A percentile compares a stretch with the other conserved stretches of the same genome.
These are phyloP conservation scores for Phymatocera aterrima DNA, from an alignment of 2,888 invertebrate genomes.

Conservation along the genomic window DNA sequence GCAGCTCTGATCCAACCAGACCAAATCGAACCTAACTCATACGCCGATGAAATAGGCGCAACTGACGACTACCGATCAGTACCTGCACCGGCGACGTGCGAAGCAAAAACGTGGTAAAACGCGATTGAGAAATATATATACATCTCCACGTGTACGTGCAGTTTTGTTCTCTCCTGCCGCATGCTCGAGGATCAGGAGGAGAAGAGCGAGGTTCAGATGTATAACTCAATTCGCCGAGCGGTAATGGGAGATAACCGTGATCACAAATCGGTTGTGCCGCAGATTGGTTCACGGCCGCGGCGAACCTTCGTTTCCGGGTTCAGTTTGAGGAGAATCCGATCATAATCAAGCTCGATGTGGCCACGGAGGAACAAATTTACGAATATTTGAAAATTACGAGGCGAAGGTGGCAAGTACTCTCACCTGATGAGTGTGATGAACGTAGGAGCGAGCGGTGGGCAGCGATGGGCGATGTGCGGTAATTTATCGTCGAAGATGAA, in stretches of 20 bases:
- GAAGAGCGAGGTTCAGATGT: neutral
- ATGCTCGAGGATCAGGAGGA: neutral
- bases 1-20: neutral
- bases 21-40: no score
- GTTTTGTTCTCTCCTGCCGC: neutral
- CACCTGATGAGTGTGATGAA: neutral
- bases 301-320: slow-evolving; percentile 24
- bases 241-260: slow-evolving; percentile 30
- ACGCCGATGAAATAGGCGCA: slow-evolving; percentile 29
- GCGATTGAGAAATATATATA: slow-evolving; percentile 21
- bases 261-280: neutral
- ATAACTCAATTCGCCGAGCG: slow-evolving; percentile 20
- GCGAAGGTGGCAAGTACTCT: neutral
- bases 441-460: neutral
- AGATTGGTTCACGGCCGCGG: slow-evolving; percentile 10
- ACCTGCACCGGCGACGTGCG: slow-evolving; percentile 40
- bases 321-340: neutral
- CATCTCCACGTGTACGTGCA: no score
- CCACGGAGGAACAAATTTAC: neutral
- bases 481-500: slow-evolving; percentile 8
- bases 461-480: neutral
- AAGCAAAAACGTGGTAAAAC: slow-evolving; percentile 29
- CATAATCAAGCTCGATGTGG: neutral
- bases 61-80: slow-evolving; percentile 36
- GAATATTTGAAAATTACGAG: neutral